Percentiles rank a stretch among this genome's conserved stretches.
These are phyloP conservation scores for Pantherophis vulpinus DNA, from an alignment of 2,797 vertebrate genomes.

Conservation along the genomic window DNA sequence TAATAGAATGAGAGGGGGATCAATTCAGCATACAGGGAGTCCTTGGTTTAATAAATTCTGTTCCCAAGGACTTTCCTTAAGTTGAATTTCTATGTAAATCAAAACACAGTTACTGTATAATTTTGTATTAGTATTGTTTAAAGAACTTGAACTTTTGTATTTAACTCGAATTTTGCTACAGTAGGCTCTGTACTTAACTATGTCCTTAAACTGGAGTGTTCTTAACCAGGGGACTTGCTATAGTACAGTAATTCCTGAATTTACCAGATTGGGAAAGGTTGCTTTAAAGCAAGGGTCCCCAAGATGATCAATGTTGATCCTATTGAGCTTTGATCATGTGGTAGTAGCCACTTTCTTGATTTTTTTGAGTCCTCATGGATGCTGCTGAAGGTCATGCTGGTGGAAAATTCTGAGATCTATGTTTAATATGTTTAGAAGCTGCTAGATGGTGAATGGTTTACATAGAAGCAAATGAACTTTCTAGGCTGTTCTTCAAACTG, in stretches of 20 bases:
- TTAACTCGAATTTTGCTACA: neutral
- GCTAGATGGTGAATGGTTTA: neutral
- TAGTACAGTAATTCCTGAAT: neutral
- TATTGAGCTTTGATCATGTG: neutral
- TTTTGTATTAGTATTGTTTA: neutral
- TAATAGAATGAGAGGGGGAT: neutral
- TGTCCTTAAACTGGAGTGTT: neutral
- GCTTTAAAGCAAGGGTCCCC: neutral
- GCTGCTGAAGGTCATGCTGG: neutral
- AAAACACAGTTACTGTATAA: neutral
- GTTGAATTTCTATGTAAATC: neutral
- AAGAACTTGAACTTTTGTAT: neutral
- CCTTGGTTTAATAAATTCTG: neutral
- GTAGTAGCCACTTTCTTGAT: neutral
- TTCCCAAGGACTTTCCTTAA: neutral
- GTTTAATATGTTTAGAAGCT: neutral
- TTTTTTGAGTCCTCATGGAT: neutral
- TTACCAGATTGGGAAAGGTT: neutral
- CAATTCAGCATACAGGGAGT: neutral
- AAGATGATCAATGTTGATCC: neutral
- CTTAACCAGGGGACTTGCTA: neutral
- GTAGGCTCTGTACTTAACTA: neutral
- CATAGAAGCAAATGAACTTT: neutral
- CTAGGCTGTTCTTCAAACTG: neutral
- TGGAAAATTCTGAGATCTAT: neutral